phyloP scores from a whole-genome alignment of 2,797 vertebrate species.

The Myripristis murdjan region DNA sequence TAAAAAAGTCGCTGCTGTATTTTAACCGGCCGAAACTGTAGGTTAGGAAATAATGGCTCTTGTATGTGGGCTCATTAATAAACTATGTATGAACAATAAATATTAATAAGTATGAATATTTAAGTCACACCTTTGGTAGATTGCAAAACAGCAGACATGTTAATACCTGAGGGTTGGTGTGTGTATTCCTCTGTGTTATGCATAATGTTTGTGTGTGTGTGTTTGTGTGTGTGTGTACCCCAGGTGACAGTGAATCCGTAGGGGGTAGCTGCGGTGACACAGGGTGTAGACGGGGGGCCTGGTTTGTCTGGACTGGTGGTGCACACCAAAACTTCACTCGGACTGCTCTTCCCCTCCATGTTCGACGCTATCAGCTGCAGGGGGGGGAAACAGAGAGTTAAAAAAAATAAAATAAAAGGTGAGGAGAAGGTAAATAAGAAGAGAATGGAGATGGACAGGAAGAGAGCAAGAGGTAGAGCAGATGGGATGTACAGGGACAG shows the following conservation, averaged over 20 bases:
- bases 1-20: too few relatives aligned
- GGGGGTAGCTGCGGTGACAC: constrained; percentile 87
- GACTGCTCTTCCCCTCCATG: constrained; percentile 94
- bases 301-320: constrained; percentile 97
- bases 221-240: constrained; percentile 84
- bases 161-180: not conserved
- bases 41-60: too few relatives aligned
- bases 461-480: not conserved
- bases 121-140: too few relatives aligned
- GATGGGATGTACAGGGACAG: too few relatives aligned
- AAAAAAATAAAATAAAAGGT: not conserved
- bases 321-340: constrained; percentile 95
- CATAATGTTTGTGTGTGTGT: not conserved
- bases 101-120: too few relatives aligned
- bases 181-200: not conserved
- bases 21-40: too few relatives aligned
- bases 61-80: too few relatives aligned
- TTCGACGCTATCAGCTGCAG: constrained; percentile 95
- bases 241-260: constrained; percentile 94
- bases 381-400: constrained; percentile 12
- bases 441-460: not conserved
- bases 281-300: constrained; percentile 91
- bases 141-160: not conserved
- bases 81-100: too few relatives aligned
- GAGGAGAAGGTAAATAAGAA: not conserved